phyloP scores from a whole-genome alignment of 2,888 invertebrate genomes.

The Trachelus iudaicus region DNA sequence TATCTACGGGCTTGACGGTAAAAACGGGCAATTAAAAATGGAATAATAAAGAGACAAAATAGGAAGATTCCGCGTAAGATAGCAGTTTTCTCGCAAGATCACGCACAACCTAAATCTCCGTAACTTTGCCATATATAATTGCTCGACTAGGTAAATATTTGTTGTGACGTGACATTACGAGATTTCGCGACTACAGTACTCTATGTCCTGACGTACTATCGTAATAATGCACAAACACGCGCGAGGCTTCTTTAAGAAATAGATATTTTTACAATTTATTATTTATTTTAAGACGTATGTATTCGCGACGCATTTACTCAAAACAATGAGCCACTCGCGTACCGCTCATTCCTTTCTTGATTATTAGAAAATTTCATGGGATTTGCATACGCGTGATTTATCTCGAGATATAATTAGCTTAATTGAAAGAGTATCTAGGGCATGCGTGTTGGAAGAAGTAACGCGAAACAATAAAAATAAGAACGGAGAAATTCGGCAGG shows the following conservation, averaged over 20 bases:
- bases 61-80: background rate
- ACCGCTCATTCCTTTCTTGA: background rate
- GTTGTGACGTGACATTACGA: background rate
- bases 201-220: background rate
- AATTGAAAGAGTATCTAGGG: background rate
- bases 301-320: background rate
- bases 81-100: background rate
- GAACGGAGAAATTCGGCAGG: background rate
- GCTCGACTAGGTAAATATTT: background rate
- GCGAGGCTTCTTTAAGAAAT: background rate
- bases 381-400: background rate
- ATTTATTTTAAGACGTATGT: background rate
- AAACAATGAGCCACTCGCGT: background rate
- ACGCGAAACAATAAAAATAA: background rate
- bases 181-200: background rate
- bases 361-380: background rate
- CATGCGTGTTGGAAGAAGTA: background rate
- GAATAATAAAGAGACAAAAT: background rate
- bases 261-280: background rate
- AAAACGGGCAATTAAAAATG: background rate
- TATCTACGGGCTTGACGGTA: background rate
- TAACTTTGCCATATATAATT: background rate
- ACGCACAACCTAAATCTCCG: background rate
- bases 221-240: background rate
- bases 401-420: background rate